Base-by-base conservation (phyloP, 2,797 vertebrate genomes). In the Sebastolobus alascanus region DNA sequence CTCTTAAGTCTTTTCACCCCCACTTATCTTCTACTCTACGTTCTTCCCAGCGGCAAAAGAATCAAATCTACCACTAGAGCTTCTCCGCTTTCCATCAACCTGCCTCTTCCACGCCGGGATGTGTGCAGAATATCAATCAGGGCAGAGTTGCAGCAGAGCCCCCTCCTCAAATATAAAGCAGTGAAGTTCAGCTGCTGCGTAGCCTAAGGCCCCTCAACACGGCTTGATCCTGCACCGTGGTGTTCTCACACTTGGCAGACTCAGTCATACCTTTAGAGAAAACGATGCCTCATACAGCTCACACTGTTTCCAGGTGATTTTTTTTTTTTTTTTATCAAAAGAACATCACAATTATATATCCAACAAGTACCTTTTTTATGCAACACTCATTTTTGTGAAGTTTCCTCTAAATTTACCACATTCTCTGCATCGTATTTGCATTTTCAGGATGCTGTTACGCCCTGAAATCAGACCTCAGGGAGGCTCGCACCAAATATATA, bases 111-210 rank as follows among this genome's bases (percentile, higher is more conserved):
- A 73, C 6, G 66, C 72, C 10, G 72, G 33, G 63, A 86, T 90
- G 85, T 89, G 92, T 79, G 80, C 79, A 84, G 94, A 93, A 93
- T 94, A 91, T 92, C 92, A 94, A 94, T 90, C 82, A 71, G 83
- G 75, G 77, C 87, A 89, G 77, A 85, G 86, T 74, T 82, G 87
- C 84, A 89, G 69, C 78, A 80, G 61, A 85, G 43, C 82, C 84
- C 87, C 86, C 72, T 73, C 83, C 87, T 79, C 81, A 90, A 81
- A 92, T 84, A 77, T 64, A 84, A 84, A 87, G 83, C 84, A 4
- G 65, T 77, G 75, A 83, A 92, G 90, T 92, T 88, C 40, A 89
- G 91, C 84, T 89, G 85, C 83, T 81, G 77, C 25, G 79, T 87
- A 79, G 91, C 90, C 92, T 72, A 58, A 79, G 90, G 91, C 92